Evolutionary conservation across 2,797 vertebrate genomes (phyloP).

Genomic region (Premnoplex brunnescens): DNA sequence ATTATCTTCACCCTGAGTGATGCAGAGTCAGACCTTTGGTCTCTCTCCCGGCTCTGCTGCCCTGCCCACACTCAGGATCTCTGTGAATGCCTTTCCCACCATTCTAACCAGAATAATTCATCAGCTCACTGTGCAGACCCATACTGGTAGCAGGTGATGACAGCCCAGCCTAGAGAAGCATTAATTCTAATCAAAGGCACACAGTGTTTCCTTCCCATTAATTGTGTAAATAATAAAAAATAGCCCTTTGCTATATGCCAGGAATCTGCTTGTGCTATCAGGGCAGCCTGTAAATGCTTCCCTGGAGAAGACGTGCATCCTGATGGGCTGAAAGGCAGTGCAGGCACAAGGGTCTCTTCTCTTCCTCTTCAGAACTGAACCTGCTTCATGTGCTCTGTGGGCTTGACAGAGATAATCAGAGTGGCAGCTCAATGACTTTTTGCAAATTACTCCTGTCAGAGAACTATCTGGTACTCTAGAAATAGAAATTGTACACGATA

Average conservation of each 20-base stretch:
- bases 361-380: background rate
- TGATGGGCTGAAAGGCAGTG: background rate
- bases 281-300: background rate
- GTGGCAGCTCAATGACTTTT: background rate
- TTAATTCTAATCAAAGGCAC: constrained; percentile 36
- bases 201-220: background rate
- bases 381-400: background rate
- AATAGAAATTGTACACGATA: background rate
- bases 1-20: background rate
- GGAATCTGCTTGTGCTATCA: background rate
- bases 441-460: background rate
- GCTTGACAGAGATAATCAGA: background rate
- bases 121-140: background rate
- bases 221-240: constrained; percentile 25
- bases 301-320: background rate
- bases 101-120: background rate
- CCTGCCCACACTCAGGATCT: background rate
- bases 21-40: background rate
- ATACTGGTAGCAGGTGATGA: background rate
- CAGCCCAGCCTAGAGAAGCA: constrained; percentile 22
- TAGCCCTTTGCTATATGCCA: background rate
- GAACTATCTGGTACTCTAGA: background rate
- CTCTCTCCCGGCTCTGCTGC: background rate
- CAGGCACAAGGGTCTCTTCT: background rate
- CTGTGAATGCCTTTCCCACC: background rate